Evolutionary conservation across 2,888 invertebrate species (phyloP).

Genomic region (Lasiommata megera): DNA sequence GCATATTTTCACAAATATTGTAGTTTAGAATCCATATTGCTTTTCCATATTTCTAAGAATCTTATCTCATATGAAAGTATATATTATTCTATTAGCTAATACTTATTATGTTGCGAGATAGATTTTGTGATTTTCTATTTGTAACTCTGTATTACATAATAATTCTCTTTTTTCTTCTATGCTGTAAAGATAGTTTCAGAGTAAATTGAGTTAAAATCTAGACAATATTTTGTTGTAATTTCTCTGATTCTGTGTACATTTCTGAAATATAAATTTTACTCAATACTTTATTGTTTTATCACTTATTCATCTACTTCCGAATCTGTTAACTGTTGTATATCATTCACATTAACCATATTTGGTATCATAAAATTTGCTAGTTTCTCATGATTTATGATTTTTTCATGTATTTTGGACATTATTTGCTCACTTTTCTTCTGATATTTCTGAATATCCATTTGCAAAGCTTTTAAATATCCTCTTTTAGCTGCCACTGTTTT

Average conservation of each 20-base stretch:
- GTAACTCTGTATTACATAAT: slow-evolving; percentile 55
- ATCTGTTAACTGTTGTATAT: slow-evolving; percentile 53
- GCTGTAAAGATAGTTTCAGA: slow-evolving; percentile 59
- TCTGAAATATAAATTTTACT: slow-evolving; percentile 80
- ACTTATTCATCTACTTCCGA: slow-evolving; percentile 50
- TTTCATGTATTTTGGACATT: slow-evolving; percentile 53
- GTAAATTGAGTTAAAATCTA: slow-evolving; percentile 60
- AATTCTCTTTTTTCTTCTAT: slow-evolving; percentile 67
- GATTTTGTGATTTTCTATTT: slow-evolving; percentile 46
- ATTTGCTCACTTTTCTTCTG: slow-evolving; percentile 68
- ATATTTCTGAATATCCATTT: slow-evolving; percentile 69
- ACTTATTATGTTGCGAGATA: slow-evolving; percentile 48
- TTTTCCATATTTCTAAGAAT: slow-evolving; percentile 27
- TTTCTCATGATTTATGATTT: slow-evolving; percentile 54
- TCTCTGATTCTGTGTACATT: slow-evolving; percentile 75
- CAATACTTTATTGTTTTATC: slow-evolving; percentile 52
- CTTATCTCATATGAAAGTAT: slow-evolving; percentile 37
- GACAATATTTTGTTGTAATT: slow-evolving; percentile 73
- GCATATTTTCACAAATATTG: slow-evolving; percentile 19
- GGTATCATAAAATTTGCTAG: slow-evolving; percentile 42
- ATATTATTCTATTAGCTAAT: slow-evolving; percentile 48
- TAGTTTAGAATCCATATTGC: slow-evolving; percentile 25
- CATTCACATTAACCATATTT: slow-evolving; percentile 45
- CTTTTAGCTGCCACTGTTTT: slow-evolving; percentile 63
- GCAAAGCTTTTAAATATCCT: slow-evolving; percentile 65